Percentiles rank a stretch among this genome's conserved stretches.
Evolutionary conservation across 1,140 invertebrate genomes (phyloP).

Genomic region (Agraylea sexmaculata): DNA sequence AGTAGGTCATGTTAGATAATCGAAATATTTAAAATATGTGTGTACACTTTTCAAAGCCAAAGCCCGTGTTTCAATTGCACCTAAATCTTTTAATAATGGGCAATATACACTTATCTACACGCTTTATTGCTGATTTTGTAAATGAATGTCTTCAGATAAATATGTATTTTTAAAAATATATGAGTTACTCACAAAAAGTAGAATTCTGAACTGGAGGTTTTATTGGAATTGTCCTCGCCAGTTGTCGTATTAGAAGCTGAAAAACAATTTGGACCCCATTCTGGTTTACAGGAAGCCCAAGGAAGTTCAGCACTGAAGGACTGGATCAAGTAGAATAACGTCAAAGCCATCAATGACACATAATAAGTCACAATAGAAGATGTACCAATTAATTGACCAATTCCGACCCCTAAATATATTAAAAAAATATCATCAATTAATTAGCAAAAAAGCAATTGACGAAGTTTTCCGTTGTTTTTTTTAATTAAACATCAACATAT

Average conservation of each 20-base stretch:
- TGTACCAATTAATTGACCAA: slow-evolving; percentile 62
- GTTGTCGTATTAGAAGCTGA: slow-evolving; percentile 24
- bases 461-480: too few relatives aligned
- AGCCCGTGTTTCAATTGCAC: not conserved
- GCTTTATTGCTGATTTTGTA: not conserved
- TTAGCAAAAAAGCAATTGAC: too few relatives aligned
- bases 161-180: not conserved
- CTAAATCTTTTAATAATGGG: slow-evolving; percentile 1
- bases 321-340: slow-evolving; percentile 57
- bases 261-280: slow-evolving; percentile 41
- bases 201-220: slow-evolving; percentile 32
- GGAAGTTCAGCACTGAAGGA: slow-evolving; percentile 53
- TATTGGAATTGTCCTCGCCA: slow-evolving; percentile 19
- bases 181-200: slow-evolving; percentile 31
- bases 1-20: slow-evolving; percentile 5
- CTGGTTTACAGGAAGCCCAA: slow-evolving; percentile 49
- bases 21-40: not conserved
- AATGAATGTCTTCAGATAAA: not conserved
- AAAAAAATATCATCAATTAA: too few relatives aligned
- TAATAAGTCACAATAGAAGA: slow-evolving; percentile 65
- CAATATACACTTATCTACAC: not conserved
- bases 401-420: slow-evolving; percentile 67
- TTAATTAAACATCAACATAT: too few relatives aligned
- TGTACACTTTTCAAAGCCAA: not conserved
- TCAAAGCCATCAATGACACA: slow-evolving; percentile 66